Conservation (phyloP, 1,140 invertebrate genomes). For the Macrosteles quadrilineatus region DNA sequence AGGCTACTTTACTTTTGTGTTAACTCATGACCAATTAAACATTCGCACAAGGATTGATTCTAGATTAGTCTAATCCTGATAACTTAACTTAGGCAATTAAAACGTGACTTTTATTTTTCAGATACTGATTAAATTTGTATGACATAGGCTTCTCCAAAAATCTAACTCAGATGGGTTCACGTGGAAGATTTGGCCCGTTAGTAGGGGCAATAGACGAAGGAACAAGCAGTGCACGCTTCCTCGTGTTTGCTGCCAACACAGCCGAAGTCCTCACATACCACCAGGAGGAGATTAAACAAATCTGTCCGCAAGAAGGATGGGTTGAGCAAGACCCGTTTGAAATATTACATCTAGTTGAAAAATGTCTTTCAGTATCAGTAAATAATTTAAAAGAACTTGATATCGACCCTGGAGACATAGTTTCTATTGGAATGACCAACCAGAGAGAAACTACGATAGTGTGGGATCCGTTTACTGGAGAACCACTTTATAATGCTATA, state of each 20-base stretch:
- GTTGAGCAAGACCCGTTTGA: conserved; percentile 93
- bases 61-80: too few relatives aligned
- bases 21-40: too few relatives aligned
- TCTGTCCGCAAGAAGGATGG: conserved; percentile 88
- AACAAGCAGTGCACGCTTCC: conserved; percentile 90
- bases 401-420: conserved; percentile 65
- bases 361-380: conserved; percentile 67
- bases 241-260: conserved; percentile 90
- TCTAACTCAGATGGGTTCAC: too few relatives aligned
- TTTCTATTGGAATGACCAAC: conserved; percentile 88
- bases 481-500: conserved; percentile 93
- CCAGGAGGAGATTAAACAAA: conserved; percentile 77
- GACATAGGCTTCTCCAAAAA: too few relatives aligned
- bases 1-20: too few relatives aligned
- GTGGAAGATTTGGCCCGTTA: conserved; percentile 60
- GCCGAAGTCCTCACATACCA: conserved; percentile 90
- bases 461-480: conserved; percentile 91
- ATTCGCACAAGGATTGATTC: too few relatives aligned
- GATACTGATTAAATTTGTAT: too few relatives aligned
- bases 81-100: too few relatives aligned
- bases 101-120: too few relatives aligned
- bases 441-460: conserved; percentile 96
- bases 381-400: conserved; percentile 57
- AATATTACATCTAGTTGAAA: conserved; percentile 76
- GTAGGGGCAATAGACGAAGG: conserved; percentile 92